These are phyloP conservation scores for Nymphicus hollandicus DNA, from an alignment of 2,113 vertebrate species.

Conservation along the genomic window DNA sequence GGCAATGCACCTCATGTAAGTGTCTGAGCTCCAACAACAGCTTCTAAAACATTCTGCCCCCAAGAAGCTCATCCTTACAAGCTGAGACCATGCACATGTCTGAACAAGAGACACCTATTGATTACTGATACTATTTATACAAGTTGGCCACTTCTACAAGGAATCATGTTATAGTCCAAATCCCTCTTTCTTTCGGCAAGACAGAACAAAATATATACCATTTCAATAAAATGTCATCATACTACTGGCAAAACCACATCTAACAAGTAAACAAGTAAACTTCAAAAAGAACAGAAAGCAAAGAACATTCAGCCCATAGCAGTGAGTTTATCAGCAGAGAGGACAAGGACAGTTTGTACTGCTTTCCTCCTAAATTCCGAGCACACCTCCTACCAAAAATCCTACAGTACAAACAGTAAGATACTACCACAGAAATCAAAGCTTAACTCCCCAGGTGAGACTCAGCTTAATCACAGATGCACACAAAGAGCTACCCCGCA, in stretches of 20 bases:
- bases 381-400: background rate
- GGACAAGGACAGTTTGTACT: background rate
- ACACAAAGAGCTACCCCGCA: background rate
- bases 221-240: background rate
- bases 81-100: background rate
- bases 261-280: background rate
- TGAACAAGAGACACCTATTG: background rate
- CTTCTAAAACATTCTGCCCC: background rate
- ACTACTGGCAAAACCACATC: background rate
- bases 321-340: background rate
- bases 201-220: background rate
- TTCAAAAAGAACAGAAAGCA: background rate
- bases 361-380: background rate
- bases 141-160: background rate
- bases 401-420: background rate
- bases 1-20: too few relatives aligned
- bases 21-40: background rate
- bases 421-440: background rate
- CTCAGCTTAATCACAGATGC: background rate
- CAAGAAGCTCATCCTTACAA: background rate
- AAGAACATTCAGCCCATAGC: background rate
- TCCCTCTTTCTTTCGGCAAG: background rate
- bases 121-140: background rate
- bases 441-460: background rate
- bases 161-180: background rate